These are phyloP conservation scores for Mormyrus iriodes DNA, from an alignment of 2,113 vertebrate species.

Conservation along the genomic window DNA sequence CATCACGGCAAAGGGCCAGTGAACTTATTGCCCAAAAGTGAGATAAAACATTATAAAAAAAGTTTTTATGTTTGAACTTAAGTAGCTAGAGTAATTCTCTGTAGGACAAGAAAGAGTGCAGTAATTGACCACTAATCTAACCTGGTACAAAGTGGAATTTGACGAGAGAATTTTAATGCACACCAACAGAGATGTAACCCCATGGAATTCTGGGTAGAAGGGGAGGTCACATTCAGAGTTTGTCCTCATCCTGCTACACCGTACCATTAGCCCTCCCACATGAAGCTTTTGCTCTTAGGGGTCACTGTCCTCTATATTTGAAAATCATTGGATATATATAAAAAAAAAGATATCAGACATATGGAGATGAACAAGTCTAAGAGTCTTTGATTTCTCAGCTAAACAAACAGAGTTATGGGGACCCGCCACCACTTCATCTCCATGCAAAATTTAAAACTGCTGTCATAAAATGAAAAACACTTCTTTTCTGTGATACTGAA, in stretches of 20 bases:
- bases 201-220: neutral
- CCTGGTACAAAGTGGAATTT: neutral
- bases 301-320: neutral
- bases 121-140: neutral
- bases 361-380: neutral
- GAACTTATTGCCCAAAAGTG: neutral
- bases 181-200: neutral
- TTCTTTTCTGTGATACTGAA: neutral
- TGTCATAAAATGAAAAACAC: neutral
- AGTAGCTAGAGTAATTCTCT: neutral
- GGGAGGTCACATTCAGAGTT: neutral
- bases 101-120: neutral
- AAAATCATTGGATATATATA: neutral
- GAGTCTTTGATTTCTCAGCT: neutral
- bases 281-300: neutral
- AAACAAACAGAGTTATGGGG: neutral
- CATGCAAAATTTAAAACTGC: neutral
- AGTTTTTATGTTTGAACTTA: neutral
- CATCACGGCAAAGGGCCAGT: neutral
- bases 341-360: neutral
- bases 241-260: neutral
- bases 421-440: neutral
- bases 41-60: neutral
- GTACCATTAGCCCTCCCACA: neutral
- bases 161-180: neutral